A percentile compares a stretch with the other conserved stretches of the same genome.
Conservation (phyloP, 2,888 invertebrate species). For the Bembecia ichneumoniformis region DNA sequence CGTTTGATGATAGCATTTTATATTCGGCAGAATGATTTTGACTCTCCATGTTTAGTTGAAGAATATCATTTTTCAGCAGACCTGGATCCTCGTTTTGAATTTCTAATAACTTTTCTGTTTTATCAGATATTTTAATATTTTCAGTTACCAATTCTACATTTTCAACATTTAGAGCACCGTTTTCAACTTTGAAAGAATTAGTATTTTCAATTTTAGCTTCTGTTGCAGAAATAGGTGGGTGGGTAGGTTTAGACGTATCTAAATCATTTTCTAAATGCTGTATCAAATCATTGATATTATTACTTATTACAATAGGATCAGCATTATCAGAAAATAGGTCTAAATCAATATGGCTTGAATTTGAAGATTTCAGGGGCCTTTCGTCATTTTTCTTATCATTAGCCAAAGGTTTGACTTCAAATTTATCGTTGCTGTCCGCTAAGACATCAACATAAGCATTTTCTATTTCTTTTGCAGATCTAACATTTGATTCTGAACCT, state of each 20-base stretch:
- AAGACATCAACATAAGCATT: background rate
- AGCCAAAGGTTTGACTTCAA: no score
- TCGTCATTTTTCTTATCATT: background rate
- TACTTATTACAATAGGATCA: conserved; percentile 33
- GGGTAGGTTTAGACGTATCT: conserved; percentile 13
- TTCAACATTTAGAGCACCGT: background rate
- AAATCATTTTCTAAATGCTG: conserved; percentile 49
- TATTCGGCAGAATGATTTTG: no score
- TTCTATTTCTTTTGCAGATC: conserved; percentile 1
- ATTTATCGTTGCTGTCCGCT: conserved; percentile 5
- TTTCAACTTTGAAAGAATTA: background rate
- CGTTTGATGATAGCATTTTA: background rate
- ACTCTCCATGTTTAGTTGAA: background rate
- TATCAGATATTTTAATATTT: no score
- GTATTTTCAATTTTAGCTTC: background rate
- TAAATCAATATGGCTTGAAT: conserved; percentile 26
- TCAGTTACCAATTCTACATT: no score
- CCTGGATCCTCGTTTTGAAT: background rate
- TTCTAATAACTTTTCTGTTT: background rate
- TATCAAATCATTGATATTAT: conserved; percentile 51
- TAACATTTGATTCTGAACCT: conserved; percentile 37
- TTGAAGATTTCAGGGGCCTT: conserved; percentile 7
- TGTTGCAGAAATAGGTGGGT: background rate
- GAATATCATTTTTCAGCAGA: background rate
- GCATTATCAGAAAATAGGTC: conserved; percentile 51